Base-by-base conservation (phyloP, 2,113 vertebrate species). In the Vicugna pacos region DNA sequence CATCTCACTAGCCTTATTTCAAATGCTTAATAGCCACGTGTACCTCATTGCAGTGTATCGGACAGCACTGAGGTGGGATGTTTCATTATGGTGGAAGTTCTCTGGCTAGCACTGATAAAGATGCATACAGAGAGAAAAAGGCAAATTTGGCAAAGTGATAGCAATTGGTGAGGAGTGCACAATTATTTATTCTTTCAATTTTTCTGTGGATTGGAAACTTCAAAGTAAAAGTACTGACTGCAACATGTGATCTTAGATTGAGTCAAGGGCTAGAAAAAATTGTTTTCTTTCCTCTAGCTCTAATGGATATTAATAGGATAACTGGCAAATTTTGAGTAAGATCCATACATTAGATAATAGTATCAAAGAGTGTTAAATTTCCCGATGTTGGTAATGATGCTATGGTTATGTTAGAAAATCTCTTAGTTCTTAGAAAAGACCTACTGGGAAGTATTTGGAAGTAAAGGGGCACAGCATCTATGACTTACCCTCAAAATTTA, bases 281-380 rank as follows among this genome's bases (percentile, higher is more conserved):
- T 38, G 5, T 35, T 46, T 10, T 35, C 30, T 42, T 88, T 85
- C 58, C 22, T 72, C 32, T 79, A 75, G 7, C 32, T 65, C 5
- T 77, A 60, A 20, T 70, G 54, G 15, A 77, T 3, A 19, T 62
- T 24, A 26, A 70, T 48, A 82, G 67, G n/a, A 62, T 46, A 91
- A 1, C 58, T 93, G 54, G 32, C 56, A 80, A 89, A 82, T 38
- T 76, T 46, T 73, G 58, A 95, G 30, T 85, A 69, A 77, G n/a
- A 8, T 76, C 42, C 82, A 22, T 69, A 79, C 13, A 32, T 56
- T 38, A 73, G 62, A 46, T 42, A 67, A 17, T 58, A 69, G 48
- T 84, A 67, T 83, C 69, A 56, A 92, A 64, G 64, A 64, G 75
- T 81, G 42, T 79, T 85, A n/a, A 81, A 52, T 69, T 69, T 82